phyloP scores from a whole-genome alignment of 2,888 invertebrate species.

The Hypselothyrea guttata region DNA sequence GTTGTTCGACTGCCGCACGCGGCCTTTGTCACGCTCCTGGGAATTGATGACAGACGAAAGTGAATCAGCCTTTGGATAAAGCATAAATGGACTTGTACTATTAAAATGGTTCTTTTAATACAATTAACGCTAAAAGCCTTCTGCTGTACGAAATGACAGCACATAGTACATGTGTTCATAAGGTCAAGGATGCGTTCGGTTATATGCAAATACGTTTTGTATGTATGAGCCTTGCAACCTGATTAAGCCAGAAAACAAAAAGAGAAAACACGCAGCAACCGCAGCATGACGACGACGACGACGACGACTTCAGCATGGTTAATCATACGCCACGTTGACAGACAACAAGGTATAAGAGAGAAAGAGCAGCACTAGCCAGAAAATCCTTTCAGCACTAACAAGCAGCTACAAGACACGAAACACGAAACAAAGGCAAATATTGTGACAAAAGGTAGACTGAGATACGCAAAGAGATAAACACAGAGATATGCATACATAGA shows the following conservation, averaged over 20 bases:
- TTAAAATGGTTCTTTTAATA: constrained; percentile 36
- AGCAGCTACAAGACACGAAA: constrained; percentile 47
- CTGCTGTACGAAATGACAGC: constrained; percentile 43
- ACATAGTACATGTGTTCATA: constrained; percentile 2
- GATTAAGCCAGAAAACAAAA: constrained; percentile 44
- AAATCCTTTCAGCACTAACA: constrained; percentile 61
- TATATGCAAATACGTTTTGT: constrained; percentile 21
- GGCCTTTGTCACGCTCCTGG: constrained; percentile 37
- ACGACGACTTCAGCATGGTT: constrained; percentile 58
- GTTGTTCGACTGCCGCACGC: constrained; percentile 12
- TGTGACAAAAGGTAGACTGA: constrained; percentile 54
- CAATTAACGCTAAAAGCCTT: constrained; percentile 70
- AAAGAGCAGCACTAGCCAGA: constrained; percentile 38
- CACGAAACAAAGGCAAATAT: constrained; percentile 49
- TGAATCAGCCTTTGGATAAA: constrained; percentile 15
- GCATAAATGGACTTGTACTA: constrained; percentile 4
- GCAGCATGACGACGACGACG: constrained; percentile 31
- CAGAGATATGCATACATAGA: constrained; percentile 25
- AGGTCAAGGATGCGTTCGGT: constrained; percentile 61
- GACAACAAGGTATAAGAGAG: constrained; percentile 39
- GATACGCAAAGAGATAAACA: constrained; percentile 8
- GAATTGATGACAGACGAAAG: constrained; percentile 39
- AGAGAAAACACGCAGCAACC: constrained; percentile 40
- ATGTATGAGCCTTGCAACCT: constrained; percentile 37
- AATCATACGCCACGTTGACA: constrained; percentile 64